These are phyloP conservation scores for Litocranius walleri DNA, from an alignment of 2,113 vertebrate genomes.

Conservation along the genomic window DNA sequence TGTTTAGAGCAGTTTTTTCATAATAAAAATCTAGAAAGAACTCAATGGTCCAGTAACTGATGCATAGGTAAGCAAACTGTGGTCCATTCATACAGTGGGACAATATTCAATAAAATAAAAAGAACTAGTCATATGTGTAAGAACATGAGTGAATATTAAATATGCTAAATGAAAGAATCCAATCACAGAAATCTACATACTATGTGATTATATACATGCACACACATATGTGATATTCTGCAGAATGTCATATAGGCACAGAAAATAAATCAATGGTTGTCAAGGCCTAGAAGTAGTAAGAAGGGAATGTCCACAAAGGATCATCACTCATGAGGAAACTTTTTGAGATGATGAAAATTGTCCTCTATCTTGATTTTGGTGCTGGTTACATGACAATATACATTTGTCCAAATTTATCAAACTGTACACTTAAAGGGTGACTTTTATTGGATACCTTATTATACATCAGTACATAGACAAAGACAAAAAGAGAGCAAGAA, in stretches of 20 bases:
- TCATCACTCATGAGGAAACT: neutral
- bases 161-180: neutral
- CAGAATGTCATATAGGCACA: neutral
- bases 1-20: neutral
- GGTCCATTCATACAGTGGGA: neutral
- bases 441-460: neutral
- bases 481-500: neutral
- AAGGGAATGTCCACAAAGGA: neutral
- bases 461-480: neutral
- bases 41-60: neutral
- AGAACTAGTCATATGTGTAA: neutral
- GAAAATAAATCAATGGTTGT: neutral
- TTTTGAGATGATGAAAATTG: neutral
- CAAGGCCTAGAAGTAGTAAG: neutral
- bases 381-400: neutral
- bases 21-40: constrained; percentile 11
- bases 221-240: neutral
- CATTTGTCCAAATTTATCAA: neutral
- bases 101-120: neutral
- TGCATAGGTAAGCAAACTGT: neutral
- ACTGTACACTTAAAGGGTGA: neutral
- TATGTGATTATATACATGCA: neutral
- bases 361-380: neutral
- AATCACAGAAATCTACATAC: neutral
- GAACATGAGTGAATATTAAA: neutral